Evolutionary conservation across 2,113 vertebrate species (phyloP).

Genomic region (Thamnophis sirtalis): DNA sequence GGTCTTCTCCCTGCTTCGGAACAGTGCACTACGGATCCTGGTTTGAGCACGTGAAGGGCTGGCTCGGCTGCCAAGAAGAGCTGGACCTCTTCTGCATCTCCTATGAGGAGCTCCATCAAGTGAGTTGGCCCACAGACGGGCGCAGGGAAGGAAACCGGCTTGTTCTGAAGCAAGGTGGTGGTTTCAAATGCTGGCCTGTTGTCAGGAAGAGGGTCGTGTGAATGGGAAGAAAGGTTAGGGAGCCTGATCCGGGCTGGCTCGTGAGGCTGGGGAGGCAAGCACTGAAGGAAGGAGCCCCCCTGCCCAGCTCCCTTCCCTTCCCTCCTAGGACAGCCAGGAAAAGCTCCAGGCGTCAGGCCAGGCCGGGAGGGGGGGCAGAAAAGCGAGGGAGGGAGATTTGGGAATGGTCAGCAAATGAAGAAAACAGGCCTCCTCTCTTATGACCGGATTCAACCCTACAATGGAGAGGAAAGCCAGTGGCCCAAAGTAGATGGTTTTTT

Average conservation of each 20-base stretch:
- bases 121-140: background rate
- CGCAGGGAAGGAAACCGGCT: background rate
- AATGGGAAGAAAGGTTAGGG: background rate
- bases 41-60: constrained; percentile 83
- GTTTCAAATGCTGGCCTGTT: background rate
- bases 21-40: constrained; percentile 82
- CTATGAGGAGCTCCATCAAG: constrained; percentile 81
- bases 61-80: constrained; percentile 67
- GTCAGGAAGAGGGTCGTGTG: background rate
- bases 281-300: background rate
- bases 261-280: background rate
- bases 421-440: background rate
- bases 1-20: background rate
- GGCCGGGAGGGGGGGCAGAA: background rate
- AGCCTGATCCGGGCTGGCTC: background rate
- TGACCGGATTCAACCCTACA: background rate
- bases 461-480: background rate
- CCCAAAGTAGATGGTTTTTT: background rate
- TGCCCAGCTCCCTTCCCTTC: background rate
- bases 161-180: background rate
- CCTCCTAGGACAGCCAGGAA: background rate
- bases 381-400: background rate
- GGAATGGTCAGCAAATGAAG: background rate
- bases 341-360: background rate
- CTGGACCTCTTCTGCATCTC: constrained; percentile 72